These are phyloP conservation scores for Chironomus striatipennis DNA, from an alignment of 1,140 invertebrate species.

Conservation along the genomic window DNA sequence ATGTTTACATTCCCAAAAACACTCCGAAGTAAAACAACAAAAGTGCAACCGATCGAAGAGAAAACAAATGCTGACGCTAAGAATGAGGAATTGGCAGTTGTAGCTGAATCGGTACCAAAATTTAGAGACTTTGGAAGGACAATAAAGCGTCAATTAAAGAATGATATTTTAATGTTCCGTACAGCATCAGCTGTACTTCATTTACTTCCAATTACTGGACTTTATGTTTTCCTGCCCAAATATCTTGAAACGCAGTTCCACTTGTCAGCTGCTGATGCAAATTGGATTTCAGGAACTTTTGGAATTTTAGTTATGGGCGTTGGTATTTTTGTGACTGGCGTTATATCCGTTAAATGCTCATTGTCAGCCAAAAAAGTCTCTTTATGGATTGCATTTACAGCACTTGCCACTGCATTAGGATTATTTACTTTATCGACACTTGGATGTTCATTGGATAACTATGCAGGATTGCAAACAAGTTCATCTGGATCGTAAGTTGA, in stretches of 20 bases:
- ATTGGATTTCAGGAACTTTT: conserved; percentile 82
- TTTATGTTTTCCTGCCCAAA: conserved; percentile 90
- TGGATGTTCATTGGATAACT: conserved; percentile 76
- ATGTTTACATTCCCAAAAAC: conserved; percentile 84
- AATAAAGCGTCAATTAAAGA: conserved; percentile 73
- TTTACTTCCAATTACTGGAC: conserved; percentile 79
- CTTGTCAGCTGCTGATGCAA: conserved; percentile 76
- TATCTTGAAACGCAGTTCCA: conserved; percentile 88
- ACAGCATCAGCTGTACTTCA: conserved; percentile 83
- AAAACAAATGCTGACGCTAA: background rate
- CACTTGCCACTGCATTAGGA: conserved; percentile 72
- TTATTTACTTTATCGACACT: conserved; percentile 84
- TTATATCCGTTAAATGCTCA: conserved; percentile 73
- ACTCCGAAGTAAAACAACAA: conserved; percentile 34
- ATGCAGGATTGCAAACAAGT: conserved; percentile 51
- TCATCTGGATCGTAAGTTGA: conserved; percentile 29
- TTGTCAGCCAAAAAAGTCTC: conserved; percentile 78
- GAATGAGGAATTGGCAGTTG: background rate
- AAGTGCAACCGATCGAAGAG: conserved; percentile 1
- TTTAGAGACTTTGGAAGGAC: conserved; percentile 76
- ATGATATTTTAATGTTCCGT: conserved; percentile 82
- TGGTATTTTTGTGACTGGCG: conserved; percentile 77
- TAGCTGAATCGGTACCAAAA: background rate
- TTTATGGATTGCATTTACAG: conserved; percentile 82
- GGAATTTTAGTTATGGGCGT: conserved; percentile 89